phyloP scores from a whole-genome alignment of 53 echinoderm and acorn worm genomes.

The Mesocentrotus franciscanus region DNA sequence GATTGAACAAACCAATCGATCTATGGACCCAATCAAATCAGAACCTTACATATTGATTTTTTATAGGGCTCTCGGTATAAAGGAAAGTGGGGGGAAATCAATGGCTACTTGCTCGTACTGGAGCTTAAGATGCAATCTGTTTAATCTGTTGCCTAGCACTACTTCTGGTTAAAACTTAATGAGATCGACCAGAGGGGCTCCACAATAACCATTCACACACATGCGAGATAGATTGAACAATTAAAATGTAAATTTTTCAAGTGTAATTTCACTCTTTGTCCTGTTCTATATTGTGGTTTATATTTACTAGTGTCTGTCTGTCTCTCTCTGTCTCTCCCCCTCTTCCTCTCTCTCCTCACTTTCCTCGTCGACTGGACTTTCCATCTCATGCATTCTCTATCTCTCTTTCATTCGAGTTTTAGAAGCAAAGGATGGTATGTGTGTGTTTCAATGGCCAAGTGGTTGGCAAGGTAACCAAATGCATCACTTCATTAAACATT shows the following conservation, averaged over 20 bases:
- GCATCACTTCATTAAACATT: slow-evolving; percentile 30
- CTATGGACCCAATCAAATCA: slow-evolving; percentile 2
- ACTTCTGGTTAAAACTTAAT: neutral
- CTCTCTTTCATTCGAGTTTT: neutral
- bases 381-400: neutral
- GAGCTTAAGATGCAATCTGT: slow-evolving; percentile 1
- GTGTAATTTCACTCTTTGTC: neutral
- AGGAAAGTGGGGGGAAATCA: neutral
- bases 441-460: neutral
- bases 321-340: neutral
- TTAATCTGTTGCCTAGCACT: slow-evolving; percentile 18
- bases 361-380: neutral
- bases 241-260: neutral
- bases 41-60: neutral
- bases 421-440: neutral
- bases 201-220: neutral
- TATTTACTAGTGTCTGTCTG: neutral
- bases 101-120: neutral
- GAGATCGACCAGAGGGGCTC: neutral
- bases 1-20: neutral
- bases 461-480: slow-evolving; percentile 4
- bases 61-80: neutral
- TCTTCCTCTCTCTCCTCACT: neutral
- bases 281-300: neutral
- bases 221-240: neutral